Evolutionary conservation across 2,797 vertebrate genomes (phyloP), one percentile per base, ranked within the genome.

Genomic region (Phylloscopus collybita): DNA sequence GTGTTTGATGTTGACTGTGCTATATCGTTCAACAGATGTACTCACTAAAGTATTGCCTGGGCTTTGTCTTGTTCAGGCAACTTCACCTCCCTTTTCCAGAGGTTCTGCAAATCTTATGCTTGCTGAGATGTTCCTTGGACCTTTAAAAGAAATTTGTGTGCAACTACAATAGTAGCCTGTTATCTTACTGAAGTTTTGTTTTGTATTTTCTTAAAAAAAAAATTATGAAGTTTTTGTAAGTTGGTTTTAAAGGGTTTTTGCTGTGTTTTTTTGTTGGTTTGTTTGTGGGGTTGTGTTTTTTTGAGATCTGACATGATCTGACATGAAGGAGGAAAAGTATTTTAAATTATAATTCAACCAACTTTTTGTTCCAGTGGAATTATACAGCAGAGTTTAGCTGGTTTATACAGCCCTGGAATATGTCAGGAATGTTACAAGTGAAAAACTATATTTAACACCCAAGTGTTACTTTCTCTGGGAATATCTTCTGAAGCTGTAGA

Each of bases 181-280:
- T 54, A 71, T 49, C 21, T 49, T 74, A 73, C 29, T 53, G 16
- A 60, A 60, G 8, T 16, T 45, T 62, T 26, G 8, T 22, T 23
- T 51, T 34, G 20, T 6, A n/a, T 16, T 1, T 6, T 45, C 15
- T 49, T 34, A 17, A 3, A n/a, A 60, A 34, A 34, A 26, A 18
- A 38, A 23, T 19, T 44, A 8, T 10, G 14, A 18, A 3, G 0
- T 20, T 30, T 36, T 45, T 32, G 2, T 38, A 34, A 23, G 6
- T 44, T 57, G 25, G 1, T 32, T 59, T 72, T 66, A 15, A 16
- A 4, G 17, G 26, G 6, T 29, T 8, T 54, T 59, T 45, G 18
- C 9, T 20, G 38, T 38, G 38, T 38, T 38, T 38, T 10, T 38
- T 38, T 44, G 19, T 5, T 45, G 20, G 42, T 44, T 17, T 44